Conservation (phyloP, 2,113 vertebrate genomes). For the Crotophaga sulcirostris region DNA sequence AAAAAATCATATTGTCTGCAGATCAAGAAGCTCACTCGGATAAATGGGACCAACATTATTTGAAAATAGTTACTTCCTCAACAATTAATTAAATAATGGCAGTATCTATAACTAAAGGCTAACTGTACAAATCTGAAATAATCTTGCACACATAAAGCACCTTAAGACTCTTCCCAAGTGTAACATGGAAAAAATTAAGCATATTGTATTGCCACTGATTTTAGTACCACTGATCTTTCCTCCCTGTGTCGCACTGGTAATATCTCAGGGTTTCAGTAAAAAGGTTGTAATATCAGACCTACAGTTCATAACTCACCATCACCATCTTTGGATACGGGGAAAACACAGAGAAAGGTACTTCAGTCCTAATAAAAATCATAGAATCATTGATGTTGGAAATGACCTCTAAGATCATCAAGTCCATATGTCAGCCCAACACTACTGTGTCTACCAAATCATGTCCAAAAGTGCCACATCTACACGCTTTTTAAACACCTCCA, state of each 20-base stretch:
- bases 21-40: neutral
- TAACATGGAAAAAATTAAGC: neutral
- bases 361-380: neutral
- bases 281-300: accelerated
- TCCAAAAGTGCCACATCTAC: too few species aligned
- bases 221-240: neutral
- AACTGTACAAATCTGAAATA: neutral
- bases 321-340: accelerated
- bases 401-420: too few species aligned
- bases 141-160: neutral
- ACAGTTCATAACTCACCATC: neutral
- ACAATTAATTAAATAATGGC: neutral
- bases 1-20: neutral
- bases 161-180: neutral
- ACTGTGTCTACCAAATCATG: too few species aligned
- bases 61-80: neutral
- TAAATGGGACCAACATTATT: neutral
- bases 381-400: too few species aligned
- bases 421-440: too few species aligned
- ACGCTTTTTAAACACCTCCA: too few species aligned
- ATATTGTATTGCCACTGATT: neutral
- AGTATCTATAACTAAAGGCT: neutral
- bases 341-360: neutral
- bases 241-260: neutral
- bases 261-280: neutral